Evolutionary conservation across 1,140 invertebrate species (phyloP).

Genomic region (Lordiphosa stackelbergi): DNA sequence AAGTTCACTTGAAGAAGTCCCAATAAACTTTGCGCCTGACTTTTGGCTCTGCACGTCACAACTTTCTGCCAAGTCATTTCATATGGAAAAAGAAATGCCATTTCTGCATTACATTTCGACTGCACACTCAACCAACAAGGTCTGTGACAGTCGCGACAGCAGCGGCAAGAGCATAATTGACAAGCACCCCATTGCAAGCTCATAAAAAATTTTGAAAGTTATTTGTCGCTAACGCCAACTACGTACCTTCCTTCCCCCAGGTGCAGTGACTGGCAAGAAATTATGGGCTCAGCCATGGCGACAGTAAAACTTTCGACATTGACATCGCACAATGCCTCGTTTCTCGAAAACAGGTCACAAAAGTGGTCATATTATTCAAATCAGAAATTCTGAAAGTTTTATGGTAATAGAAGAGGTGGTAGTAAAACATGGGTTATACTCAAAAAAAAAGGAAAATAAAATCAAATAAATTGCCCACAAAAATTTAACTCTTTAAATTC

Average conservation of each 20-base stretch:
- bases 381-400: too few species aligned
- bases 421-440: too few species aligned
- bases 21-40: constrained; percentile 23
- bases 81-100: constrained; percentile 17
- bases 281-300: constrained; percentile 12
- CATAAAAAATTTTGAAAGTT: constrained; percentile 55
- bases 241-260: constrained; percentile 13
- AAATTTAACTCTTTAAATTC: too few species aligned
- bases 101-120: constrained; percentile 11
- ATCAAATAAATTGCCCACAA: too few species aligned
- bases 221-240: constrained; percentile 53
- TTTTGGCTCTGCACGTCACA: constrained; percentile 26
- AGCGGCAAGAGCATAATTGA: constrained; percentile 42
- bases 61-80: constrained; percentile 35
- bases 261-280: constrained; percentile 15
- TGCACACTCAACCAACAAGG: constrained; percentile 1
- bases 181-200: constrained; percentile 47
- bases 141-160: constrained; percentile 19
- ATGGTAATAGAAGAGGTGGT: too few species aligned
- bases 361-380: too few species aligned
- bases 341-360: too few species aligned
- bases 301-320: constrained; percentile 46
- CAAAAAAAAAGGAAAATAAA: too few species aligned
- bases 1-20: constrained; percentile 13
- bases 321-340: background rate